phyloP scores from a whole-genome alignment of 2,797 vertebrate genomes.

The Helarctos malayanus region DNA sequence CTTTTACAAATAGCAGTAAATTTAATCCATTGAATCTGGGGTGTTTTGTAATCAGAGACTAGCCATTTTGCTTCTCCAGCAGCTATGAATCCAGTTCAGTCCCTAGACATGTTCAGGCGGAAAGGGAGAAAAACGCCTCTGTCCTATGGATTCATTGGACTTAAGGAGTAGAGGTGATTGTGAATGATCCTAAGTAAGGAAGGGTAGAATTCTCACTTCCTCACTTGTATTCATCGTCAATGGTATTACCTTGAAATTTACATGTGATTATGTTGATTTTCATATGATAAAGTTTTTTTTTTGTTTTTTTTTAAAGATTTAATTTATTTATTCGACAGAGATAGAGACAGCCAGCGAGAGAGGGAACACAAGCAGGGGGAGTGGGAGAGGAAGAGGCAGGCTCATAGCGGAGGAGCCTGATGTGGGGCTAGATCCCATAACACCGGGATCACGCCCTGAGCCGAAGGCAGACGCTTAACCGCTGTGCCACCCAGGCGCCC shows the following conservation, averaged over 20 bases:
- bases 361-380: no score
- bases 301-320: no score
- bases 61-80: not conserved
- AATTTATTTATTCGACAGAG: no score
- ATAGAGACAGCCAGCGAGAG: no score
- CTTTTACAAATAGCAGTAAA: not conserved
- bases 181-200: not conserved
- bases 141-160: not conserved
- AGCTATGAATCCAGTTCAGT: not conserved
- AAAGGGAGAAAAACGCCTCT: not conserved
- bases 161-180: constrained; percentile 7
- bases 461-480: no score
- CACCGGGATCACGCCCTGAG: no score
- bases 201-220: not conserved
- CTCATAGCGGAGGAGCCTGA: no score
- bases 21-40: not conserved
- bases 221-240: not conserved
- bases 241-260: not conserved
- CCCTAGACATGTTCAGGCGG: not conserved
- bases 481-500: no score
- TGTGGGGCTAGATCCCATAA: no score
- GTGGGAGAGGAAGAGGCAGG: no score
- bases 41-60: not conserved
- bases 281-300: not conserved
- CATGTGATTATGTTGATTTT: not conserved